Evolutionary conservation across 2,888 invertebrate species (phyloP).

Genomic region (Parnassius apollo): DNA sequence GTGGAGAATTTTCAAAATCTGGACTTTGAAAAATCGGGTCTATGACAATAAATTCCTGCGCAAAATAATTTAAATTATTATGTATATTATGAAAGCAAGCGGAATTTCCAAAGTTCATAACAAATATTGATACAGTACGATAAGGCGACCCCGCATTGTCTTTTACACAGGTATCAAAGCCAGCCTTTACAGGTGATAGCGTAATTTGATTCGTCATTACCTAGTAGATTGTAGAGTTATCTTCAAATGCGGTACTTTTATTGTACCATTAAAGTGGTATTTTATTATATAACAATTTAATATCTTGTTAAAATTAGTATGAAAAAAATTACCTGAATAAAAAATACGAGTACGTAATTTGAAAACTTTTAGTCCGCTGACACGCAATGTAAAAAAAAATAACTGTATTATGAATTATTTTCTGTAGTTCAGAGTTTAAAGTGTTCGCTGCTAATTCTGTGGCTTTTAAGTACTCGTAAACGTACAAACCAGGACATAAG

Average conservation of each 20-base stretch:
- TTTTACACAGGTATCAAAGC: slow-evolving; percentile 32
- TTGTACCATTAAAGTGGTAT: neutral
- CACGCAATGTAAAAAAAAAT: neutral
- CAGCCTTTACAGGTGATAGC: slow-evolving; percentile 25
- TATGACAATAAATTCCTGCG: too few species aligned
- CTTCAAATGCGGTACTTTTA: slow-evolving; percentile 1
- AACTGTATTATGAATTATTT: neutral
- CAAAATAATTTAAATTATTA: too few species aligned
- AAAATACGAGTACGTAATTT: too few species aligned
- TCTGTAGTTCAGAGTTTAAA: too few species aligned
- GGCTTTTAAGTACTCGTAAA: too few species aligned
- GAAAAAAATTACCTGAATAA: neutral
- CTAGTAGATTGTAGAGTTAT: slow-evolving; percentile 10
- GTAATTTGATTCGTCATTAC: slow-evolving; percentile 21
- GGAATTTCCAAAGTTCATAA: slow-evolving; percentile 58
- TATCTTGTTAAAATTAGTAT: neutral
- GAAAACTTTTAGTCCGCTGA: too few species aligned
- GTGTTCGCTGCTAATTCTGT: too few species aligned
- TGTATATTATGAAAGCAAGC: slow-evolving; percentile 31
- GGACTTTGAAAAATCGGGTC: too few species aligned
- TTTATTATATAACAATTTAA: neutral
- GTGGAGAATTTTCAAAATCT: too few species aligned
- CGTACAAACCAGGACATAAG: too few species aligned
- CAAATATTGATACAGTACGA: slow-evolving; percentile 59
- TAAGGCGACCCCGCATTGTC: slow-evolving; percentile 67